Percentiles rank a stretch among this genome's conserved stretches.
Conservation (phyloP, 2,797 vertebrate species). For the Buceros bicornis region DNA sequence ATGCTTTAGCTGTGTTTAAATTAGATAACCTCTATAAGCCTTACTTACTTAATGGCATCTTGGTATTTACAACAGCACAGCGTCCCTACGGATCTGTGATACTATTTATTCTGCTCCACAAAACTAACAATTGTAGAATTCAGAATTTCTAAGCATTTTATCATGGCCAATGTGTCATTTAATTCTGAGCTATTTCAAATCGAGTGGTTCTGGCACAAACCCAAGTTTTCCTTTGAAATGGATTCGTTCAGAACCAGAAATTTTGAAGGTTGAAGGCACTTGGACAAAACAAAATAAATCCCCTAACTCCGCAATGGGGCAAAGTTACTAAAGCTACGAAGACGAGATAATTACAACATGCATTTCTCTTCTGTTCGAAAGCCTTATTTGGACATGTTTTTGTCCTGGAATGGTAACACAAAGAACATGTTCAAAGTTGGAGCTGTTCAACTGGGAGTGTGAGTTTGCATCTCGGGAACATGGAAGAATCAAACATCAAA, state of each 20-base stretch:
- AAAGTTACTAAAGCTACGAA: not conserved
- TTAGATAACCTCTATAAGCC: not conserved
- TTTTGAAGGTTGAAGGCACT: not conserved
- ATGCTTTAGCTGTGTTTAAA: conserved; percentile 1
- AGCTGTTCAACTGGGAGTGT: not conserved
- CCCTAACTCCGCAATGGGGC: not conserved
- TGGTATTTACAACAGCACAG: not conserved
- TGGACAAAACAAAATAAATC: not conserved
- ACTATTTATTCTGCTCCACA: not conserved
- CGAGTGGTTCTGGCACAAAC: not conserved
- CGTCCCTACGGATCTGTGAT: not conserved
- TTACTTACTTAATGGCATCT: not conserved
- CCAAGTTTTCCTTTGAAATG: not conserved
- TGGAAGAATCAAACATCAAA: conserved; percentile 20
- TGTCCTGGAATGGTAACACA: not conserved
- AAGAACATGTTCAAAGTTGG: not conserved
- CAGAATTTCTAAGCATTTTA: not conserved
- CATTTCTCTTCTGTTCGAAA: not conserved
- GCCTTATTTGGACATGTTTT: not conserved
- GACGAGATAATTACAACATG: not conserved
- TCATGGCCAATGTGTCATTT: not conserved
- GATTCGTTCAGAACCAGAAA: not conserved
- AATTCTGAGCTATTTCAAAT: not conserved
- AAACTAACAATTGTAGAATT: not conserved
- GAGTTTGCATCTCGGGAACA: not conserved